These are phyloP conservation scores for Rhamphomyia laevipes DNA, from an alignment of 2,888 invertebrate species.

Conservation along the genomic window DNA sequence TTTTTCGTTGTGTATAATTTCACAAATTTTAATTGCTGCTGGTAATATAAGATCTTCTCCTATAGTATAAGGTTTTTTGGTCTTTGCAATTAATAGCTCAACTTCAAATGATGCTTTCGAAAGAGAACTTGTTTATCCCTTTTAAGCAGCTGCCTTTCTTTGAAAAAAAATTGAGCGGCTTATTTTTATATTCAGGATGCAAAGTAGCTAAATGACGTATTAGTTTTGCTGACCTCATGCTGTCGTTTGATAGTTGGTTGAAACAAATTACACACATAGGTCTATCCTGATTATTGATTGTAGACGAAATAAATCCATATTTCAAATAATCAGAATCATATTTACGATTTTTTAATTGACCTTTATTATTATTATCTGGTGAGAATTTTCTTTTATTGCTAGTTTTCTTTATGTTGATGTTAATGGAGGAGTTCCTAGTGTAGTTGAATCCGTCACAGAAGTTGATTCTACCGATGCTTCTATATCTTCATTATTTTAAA, in stretches of 20 bases:
- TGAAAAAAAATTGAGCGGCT: not conserved
- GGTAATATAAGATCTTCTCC: not conserved
- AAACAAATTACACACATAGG: not conserved
- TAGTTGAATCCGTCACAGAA: not conserved
- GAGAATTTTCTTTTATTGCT: not conserved
- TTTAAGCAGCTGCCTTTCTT: not conserved
- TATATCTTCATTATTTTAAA: not conserved
- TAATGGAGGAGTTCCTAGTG: not conserved
- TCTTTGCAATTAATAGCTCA: not conserved
- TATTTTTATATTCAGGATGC: not conserved
- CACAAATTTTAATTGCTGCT: not conserved
- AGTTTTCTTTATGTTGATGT: not conserved
- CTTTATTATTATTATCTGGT: not conserved
- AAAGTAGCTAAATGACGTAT: not conserved
- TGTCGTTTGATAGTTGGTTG: not conserved
- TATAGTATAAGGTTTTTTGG: not conserved
- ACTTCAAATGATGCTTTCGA: not conserved
- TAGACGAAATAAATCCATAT: not conserved
- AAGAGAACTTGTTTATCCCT: not conserved
- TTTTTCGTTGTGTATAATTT: not conserved
- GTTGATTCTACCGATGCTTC: not conserved
- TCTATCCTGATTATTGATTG: not conserved
- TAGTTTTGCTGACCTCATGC: not conserved
- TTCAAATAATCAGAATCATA: not conserved
- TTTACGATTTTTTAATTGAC: not conserved